A percentile compares a stretch with the other conserved stretches of the same genome.
Conservation (phyloP, 2,113 vertebrate genomes). For the Pitta sordida region DNA sequence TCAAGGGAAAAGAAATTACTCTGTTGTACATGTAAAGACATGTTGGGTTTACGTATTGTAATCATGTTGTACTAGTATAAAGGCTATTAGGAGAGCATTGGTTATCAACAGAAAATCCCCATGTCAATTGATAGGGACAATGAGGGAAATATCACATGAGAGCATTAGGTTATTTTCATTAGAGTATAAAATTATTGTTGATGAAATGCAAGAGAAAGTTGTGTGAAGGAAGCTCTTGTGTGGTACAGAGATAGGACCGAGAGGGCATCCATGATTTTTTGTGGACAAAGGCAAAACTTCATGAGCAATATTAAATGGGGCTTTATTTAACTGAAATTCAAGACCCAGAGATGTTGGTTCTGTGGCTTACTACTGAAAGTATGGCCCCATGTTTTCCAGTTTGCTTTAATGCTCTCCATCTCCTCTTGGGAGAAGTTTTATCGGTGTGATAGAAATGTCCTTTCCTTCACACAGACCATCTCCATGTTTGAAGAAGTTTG, state of each 20-base stretch:
- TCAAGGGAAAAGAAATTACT: not conserved
- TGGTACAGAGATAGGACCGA: not conserved
- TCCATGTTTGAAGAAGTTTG: not conserved
- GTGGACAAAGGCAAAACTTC: slow-evolving; percentile 6
- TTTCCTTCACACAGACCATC: not conserved
- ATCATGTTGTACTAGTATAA: not conserved
- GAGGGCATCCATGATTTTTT: not conserved
- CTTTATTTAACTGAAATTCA: slow-evolving; percentile 26
- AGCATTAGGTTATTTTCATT: not conserved
- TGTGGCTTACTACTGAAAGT: not conserved
- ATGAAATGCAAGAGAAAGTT: not conserved
- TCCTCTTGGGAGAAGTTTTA: not conserved
- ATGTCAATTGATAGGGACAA: not conserved
- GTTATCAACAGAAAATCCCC: not conserved
- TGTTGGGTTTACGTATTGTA: not conserved
- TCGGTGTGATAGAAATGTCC: not conserved
- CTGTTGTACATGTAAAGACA: not conserved
- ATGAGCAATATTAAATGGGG: not conserved
- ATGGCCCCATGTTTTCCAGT: not conserved
- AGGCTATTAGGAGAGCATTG: not conserved
- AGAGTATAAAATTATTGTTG: slow-evolving; percentile 34
- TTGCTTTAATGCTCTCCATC: not conserved
- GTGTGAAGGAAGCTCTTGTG: not conserved
- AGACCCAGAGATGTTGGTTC: not conserved
- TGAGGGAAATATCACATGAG: not conserved